A percentile compares a stretch with the other conserved stretches of the same genome.
phyloP scores from a whole-genome alignment of 2,888 invertebrate species.

The Spodoptera exigua region DNA sequence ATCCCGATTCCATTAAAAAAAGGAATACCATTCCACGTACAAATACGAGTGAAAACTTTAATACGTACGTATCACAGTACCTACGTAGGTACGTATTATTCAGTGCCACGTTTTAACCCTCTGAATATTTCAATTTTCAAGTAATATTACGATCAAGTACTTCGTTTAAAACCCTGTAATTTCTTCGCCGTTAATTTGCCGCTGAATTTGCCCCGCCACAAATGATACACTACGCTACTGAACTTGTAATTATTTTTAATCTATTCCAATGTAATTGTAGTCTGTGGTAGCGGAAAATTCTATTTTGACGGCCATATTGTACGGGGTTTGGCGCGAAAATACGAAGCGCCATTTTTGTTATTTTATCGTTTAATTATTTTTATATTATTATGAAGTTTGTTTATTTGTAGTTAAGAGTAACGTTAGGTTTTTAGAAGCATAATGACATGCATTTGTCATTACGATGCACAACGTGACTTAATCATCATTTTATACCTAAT shows the following conservation, averaged over 20 bases:
- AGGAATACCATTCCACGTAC: too few species aligned
- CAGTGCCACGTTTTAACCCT: conserved; percentile 36
- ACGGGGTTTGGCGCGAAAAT: conserved; percentile 38
- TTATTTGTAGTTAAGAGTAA: conserved; percentile 13
- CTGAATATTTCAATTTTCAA: conserved; percentile 51
- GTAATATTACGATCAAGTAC: conserved; percentile 49
- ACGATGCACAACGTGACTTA: conserved; percentile 33
- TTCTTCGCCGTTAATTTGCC: conserved; percentile 52
- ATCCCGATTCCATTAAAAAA: not conserved
- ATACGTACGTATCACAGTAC: too few species aligned
- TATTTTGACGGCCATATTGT: conserved; percentile 51
- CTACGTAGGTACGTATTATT: too few species aligned
- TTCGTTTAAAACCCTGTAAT: conserved; percentile 48
- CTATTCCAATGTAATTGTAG: conserved; percentile 53
- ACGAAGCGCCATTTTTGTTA: conserved; percentile 21
- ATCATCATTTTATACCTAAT: conserved; percentile 41
- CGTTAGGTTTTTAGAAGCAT: conserved; percentile 24
- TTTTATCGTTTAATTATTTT: conserved; percentile 7
- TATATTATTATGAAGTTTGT: conserved; percentile 2
- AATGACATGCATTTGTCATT: conserved; percentile 46
- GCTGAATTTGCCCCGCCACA: conserved; percentile 34
- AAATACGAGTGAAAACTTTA: too few species aligned
- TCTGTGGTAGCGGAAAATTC: conserved; percentile 46
- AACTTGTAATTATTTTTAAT: conserved; percentile 58
- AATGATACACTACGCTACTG: conserved; percentile 42